A percentile compares a stretch with the other conserved stretches of the same genome.
Conservation (phyloP, 2,113 vertebrate species). For the Otocyon megalotis region DNA sequence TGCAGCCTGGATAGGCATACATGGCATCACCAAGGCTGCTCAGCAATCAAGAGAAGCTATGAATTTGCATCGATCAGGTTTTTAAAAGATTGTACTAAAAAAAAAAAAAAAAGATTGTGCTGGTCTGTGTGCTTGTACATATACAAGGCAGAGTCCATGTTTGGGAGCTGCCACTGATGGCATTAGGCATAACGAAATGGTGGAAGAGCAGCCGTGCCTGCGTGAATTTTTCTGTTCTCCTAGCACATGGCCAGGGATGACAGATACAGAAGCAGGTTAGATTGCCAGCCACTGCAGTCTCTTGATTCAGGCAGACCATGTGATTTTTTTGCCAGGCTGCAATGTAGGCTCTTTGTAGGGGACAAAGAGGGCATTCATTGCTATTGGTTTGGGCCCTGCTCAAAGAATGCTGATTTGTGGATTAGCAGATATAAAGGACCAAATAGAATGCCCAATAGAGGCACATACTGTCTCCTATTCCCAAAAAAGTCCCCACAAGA, state of each 20-base stretch:
- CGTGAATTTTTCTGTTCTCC: not conserved
- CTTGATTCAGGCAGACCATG: not conserved
- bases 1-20: not conserved
- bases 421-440: slow-evolving; percentile 22
- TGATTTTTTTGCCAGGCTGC: not conserved
- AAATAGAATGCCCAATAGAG: not conserved
- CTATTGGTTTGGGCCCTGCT: not conserved
- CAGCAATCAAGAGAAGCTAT: not conserved
- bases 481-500: not conserved
- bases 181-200: not conserved
- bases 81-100: not conserved
- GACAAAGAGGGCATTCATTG: slow-evolving; percentile 47
- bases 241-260: not conserved
- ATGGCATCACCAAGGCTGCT: not conserved
- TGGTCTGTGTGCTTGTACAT: not conserved
- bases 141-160: not conserved
- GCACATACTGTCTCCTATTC: not conserved
- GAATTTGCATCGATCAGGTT: not conserved
- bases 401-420: slow-evolving; percentile 54
- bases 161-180: not conserved
- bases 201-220: not conserved
- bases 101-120: not conserved
- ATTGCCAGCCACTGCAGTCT: slow-evolving; percentile 31
- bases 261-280: not conserved
- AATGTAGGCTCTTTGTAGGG: not conserved